phyloP scores from a whole-genome alignment of 2,888 invertebrate species.

The Phania funesta region DNA sequence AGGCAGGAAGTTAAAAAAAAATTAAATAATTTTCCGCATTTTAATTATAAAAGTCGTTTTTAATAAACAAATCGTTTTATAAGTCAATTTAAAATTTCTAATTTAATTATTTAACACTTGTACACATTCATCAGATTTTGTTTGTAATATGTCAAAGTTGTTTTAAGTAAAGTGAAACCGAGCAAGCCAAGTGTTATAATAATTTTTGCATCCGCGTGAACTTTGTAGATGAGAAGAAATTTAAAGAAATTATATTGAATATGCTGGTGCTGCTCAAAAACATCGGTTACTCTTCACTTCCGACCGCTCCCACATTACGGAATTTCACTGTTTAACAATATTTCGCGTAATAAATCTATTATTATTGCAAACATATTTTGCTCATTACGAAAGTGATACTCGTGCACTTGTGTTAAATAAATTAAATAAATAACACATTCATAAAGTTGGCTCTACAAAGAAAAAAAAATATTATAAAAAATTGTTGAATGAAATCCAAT shows the following conservation, averaged over 20 bases:
- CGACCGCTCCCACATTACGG: background rate
- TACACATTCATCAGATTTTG: constrained; percentile 47
- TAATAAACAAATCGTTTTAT: constrained; percentile 42
- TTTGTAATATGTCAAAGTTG: constrained; percentile 40
- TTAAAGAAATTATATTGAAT: too few species aligned
- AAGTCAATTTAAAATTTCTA: constrained; percentile 30
- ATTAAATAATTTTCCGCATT: background rate
- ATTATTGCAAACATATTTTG: background rate
- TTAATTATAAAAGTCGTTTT: constrained; percentile 28
- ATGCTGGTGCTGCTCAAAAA: too few species aligned
- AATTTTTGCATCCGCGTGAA: background rate
- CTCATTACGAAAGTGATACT: constrained; percentile 9
- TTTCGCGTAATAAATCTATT: background rate
- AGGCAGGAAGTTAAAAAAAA: background rate
- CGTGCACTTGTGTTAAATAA: constrained; percentile 57
- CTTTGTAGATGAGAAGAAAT: too few species aligned
- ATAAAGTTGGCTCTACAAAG: constrained; percentile 8
- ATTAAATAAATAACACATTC: constrained; percentile 29
- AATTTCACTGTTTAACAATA: background rate
- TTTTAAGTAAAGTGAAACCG: background rate
- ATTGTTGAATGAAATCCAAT: constrained; percentile 59
- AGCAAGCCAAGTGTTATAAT: background rate
- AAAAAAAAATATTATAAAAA: constrained; percentile 4
- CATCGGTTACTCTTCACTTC: too few species aligned
- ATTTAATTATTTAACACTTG: constrained; percentile 60